Base-by-base conservation (phyloP, 2,888 invertebrate species). In the Cepaea hortensis region DNA sequence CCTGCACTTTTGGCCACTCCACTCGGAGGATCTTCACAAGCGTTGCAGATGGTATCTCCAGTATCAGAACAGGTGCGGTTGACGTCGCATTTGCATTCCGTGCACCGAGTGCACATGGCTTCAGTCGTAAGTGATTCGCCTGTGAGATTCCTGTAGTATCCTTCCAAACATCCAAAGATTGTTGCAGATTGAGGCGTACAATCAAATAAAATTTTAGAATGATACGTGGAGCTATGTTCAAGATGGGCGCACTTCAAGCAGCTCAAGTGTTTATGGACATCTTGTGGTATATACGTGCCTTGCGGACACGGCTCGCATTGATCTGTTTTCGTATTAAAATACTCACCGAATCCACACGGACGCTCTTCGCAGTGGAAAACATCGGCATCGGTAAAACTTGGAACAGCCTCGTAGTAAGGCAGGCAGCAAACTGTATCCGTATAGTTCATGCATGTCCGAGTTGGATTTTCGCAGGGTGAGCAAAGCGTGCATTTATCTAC, bases 211-310 rank as follows among this genome's bases (percentile, higher is more conserved):
- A 77, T 55, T 3, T 3, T n/a, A n/a, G 61, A 61, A 20, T 77
- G 20, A 9, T n/a, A 77, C 23, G 20, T 11, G 50, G 55, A 23
- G 0, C 2, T 23, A n/a, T 55, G 55, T 9, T 15, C 11, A 6
- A n/a, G 55, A n/a, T 23, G 7, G 20, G 2, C 9, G n/a, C 77
- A 77, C 23, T 77, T 55, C 9, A 77, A 23, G 13, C 77, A 77
- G 55, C 61, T 61, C 7, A 20, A 3, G 23, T 77, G 77, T 7
- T 20, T 77, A 13, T 77, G 77, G 6, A n/a, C n/a, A 61, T n/a
- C 55, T 6, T 77, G 55, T n/a, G 77, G 77, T 55, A 77, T 77
- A 55, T 77, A 77, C 6, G 77, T 77, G 23, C n/a, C 9, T 7
- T 20, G 2, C 23, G 77, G 77, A 61, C 77, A 77, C 9, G 55